phyloP scores from a whole-genome alignment of 2,113 vertebrate species.

The Sapayoa aenigma region DNA sequence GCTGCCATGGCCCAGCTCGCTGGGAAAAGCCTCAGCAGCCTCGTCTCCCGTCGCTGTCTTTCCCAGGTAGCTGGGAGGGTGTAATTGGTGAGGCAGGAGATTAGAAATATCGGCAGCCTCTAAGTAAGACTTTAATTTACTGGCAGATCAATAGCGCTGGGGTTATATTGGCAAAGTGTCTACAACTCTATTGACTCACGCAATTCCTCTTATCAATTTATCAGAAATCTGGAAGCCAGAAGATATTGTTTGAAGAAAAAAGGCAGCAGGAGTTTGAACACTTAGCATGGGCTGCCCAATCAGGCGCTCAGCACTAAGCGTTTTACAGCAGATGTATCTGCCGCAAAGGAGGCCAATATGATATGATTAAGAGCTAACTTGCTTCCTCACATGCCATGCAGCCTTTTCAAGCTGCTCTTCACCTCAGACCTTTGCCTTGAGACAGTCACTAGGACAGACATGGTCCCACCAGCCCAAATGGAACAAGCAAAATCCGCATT shows the following conservation, averaged over 20 bases:
- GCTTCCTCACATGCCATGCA: background rate
- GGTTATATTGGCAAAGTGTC: constrained; percentile 99
- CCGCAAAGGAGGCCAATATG: constrained; percentile 15
- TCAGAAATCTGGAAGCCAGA: constrained; percentile 96
- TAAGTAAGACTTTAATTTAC: constrained; percentile 99
- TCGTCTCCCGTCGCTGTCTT: background rate
- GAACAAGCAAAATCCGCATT: background rate
- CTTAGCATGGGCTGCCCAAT: constrained; percentile 48
- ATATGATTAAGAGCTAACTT: constrained; percentile 30
- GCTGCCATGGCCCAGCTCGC: background rate
- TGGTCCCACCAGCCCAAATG: background rate
- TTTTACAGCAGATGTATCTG: constrained; percentile 21
- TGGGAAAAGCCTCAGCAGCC: constrained; percentile 1
- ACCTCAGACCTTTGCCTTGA: constrained; percentile 6
- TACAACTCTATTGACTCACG: constrained; percentile 99
- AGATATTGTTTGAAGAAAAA: constrained; percentile 87
- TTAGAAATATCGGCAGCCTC: constrained; percentile 90
- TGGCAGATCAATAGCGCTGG: constrained; percentile 96
- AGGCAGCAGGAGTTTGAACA: constrained; percentile 61
- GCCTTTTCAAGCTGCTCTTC: constrained; percentile 10
- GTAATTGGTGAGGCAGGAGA: constrained; percentile 86
- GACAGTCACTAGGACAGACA: background rate
- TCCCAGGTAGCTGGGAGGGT: constrained; percentile 77
- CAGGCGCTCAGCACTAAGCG: constrained; percentile 2
- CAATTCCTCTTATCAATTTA: constrained; percentile 99